phyloP scores from a whole-genome alignment of 2,113 vertebrate species.

The Ondatra zibethicus region DNA sequence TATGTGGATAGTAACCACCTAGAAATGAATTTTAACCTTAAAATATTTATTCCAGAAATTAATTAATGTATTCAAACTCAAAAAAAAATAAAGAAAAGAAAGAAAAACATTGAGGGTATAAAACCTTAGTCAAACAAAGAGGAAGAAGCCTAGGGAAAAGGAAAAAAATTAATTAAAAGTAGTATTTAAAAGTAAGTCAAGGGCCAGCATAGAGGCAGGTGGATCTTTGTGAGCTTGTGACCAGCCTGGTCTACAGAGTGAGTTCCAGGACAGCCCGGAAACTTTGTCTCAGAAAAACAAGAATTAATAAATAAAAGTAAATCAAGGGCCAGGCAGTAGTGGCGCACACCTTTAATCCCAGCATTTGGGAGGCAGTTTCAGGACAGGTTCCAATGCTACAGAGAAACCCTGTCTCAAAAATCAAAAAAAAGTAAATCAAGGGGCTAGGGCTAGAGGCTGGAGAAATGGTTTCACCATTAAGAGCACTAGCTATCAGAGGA shows the following conservation, averaged over 20 bases:
- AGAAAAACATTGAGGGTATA: not conserved
- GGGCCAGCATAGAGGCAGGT: too few relatives aligned
- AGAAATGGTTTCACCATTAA: not conserved
- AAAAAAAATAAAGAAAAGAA: conserved; percentile 19
- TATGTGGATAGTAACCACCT: conserved; percentile 66
- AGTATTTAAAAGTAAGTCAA: not conserved
- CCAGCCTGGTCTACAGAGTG: not conserved
- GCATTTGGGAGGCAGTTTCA: too few relatives aligned
- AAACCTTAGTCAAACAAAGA: conserved; percentile 18
- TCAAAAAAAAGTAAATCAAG: not conserved
- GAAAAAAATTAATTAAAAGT: not conserved
- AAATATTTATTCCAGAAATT: conserved; percentile 18
- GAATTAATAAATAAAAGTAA: not conserved
- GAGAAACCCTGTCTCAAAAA: too few relatives aligned
- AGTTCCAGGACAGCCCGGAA: too few relatives aligned
- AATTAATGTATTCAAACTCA: conserved; percentile 35
- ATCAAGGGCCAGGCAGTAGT: too few relatives aligned
- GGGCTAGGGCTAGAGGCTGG: not conserved
- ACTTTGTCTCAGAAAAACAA: too few relatives aligned
- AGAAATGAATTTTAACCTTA: conserved; percentile 41
- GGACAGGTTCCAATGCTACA: too few relatives aligned
- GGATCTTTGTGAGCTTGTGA: too few relatives aligned
- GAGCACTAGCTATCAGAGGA: not conserved
- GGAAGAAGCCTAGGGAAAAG: conserved; percentile 4
- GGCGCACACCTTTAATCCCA: too few relatives aligned